Evolutionary conservation across 1,140 invertebrate genomes (phyloP).

Genomic region (Maniola jurtina): DNA sequence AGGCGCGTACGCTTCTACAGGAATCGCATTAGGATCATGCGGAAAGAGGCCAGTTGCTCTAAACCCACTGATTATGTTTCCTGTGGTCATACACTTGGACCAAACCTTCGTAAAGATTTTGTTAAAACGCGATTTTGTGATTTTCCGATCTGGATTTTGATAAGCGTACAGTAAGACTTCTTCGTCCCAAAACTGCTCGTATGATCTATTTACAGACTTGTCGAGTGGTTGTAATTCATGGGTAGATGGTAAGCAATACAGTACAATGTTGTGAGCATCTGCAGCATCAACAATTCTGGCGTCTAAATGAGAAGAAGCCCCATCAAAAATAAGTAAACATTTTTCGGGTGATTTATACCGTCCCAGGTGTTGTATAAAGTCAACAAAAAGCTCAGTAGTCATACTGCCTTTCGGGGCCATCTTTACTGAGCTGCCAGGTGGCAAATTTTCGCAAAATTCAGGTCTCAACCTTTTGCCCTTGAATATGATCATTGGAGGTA

Average conservation of each 20-base stretch:
- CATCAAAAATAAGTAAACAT: constrained; percentile 61
- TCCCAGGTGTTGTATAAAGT: constrained; percentile 53
- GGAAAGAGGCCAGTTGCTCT: neutral
- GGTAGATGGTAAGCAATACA: constrained; percentile 2
- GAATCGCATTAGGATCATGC: neutral
- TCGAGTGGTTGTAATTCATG: neutral
- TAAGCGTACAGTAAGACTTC: neutral
- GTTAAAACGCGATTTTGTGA: neutral
- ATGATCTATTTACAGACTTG: neutral
- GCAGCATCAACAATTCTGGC: constrained; percentile 46
- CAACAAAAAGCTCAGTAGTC: constrained; percentile 49
- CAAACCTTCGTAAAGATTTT: neutral
- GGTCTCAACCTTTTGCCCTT: constrained; percentile 47
- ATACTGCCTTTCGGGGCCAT: constrained; percentile 60
- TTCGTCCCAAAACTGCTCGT: neutral
- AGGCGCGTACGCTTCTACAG: neutral
- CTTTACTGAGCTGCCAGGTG: constrained; percentile 37
- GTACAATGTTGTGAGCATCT: constrained; percentile 29
- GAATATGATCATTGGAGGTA: constrained; percentile 64
- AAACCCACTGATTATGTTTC: neutral
- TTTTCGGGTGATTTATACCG: constrained; percentile 43
- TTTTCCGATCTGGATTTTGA: neutral
- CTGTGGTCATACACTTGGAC: neutral
- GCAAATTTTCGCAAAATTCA: constrained; percentile 46
- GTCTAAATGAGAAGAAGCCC: constrained; percentile 54